phyloP scores from a whole-genome alignment of 2,113 vertebrate genomes.

The Nothocercus julius region DNA sequence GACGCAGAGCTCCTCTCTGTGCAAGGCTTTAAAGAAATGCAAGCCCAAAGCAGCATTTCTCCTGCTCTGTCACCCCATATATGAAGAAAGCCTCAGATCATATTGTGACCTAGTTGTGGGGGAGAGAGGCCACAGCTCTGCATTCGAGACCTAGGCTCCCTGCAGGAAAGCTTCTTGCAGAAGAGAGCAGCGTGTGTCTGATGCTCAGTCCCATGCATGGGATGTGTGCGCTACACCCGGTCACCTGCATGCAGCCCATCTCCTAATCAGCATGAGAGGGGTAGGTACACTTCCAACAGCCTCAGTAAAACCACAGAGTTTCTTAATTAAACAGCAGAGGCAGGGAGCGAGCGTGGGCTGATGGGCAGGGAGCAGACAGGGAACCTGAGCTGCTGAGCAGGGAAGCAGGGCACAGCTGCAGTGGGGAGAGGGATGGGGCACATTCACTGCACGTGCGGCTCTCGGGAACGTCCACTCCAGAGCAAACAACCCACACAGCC shows the following conservation, averaged over 20 bases:
- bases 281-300: background rate
- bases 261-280: background rate
- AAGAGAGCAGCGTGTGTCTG: background rate
- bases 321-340: background rate
- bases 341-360: accelerated
- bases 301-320: background rate
- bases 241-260: background rate
- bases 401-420: accelerated
- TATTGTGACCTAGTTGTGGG: accelerated
- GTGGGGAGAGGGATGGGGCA: background rate
- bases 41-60: background rate
- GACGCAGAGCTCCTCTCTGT: background rate
- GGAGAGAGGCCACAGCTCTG: background rate
- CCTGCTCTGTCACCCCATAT: background rate
- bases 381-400: background rate
- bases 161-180: background rate
- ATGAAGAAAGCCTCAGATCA: background rate
- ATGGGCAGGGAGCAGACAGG: background rate
- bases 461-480: accelerated
- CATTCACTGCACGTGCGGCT: accelerated
- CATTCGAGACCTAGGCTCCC: background rate
- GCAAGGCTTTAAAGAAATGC: background rate
- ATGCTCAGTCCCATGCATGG: accelerated
- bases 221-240: accelerated
- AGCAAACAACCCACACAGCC: background rate